Percentiles rank a stretch among this genome's conserved stretches.
Conservation (phyloP, 2,797 vertebrate genomes). For the Neopelma chrysocephalum region DNA sequence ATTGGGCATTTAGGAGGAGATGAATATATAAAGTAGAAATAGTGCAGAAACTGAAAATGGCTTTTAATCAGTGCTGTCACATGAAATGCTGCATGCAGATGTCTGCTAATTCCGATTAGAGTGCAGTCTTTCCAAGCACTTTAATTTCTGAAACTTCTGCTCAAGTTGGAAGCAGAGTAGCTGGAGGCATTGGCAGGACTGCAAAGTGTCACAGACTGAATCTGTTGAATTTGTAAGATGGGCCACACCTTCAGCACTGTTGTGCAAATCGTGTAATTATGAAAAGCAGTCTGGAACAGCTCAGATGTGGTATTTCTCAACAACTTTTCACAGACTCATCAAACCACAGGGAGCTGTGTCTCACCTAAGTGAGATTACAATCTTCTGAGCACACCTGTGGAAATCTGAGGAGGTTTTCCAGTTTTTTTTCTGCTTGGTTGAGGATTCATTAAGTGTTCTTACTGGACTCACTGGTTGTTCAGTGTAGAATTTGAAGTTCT, state of each 20-base stretch:
- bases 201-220: background rate
- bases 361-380: background rate
- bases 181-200: background rate
- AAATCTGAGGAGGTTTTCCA: background rate
- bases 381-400: background rate
- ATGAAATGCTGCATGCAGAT: background rate
- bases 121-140: background rate
- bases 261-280: conserved; percentile 33
- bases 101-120: background rate
- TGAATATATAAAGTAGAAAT: background rate
- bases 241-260: background rate
- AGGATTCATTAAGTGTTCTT: background rate
- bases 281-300: conserved; percentile 35
- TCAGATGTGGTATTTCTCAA: conserved; percentile 56
- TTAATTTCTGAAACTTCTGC: background rate
- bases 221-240: background rate
- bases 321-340: background rate
- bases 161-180: background rate
- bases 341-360: conserved; percentile 11
- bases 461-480: background rate
- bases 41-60: background rate
- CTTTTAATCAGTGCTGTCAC: background rate
- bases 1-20: background rate
- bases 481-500: background rate
- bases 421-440: background rate